Base-by-base conservation (phyloP, 2,113 vertebrate genomes). In the Dasypus novemcinctus region DNA sequence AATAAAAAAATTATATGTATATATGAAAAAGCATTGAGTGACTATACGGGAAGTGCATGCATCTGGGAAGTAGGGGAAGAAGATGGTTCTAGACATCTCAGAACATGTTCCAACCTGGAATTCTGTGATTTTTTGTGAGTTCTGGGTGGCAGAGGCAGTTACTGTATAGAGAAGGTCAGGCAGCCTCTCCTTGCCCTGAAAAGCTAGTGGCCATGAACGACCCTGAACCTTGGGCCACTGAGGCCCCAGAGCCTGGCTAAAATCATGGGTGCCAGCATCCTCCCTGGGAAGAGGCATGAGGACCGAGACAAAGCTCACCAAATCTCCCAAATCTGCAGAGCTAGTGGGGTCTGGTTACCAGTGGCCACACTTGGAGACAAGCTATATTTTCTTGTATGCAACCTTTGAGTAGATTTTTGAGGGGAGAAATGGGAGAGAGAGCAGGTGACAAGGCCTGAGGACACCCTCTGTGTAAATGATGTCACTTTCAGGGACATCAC, bases 11-110 rank as follows among this genome's bases (percentile, higher is more conserved):
- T 21, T 59, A 7, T 20, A 59, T 57, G 17, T 20, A 57, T 59
- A 23, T 21, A 59, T 59, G 7, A 7, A 59, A 59, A 54, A 38
- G 33, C 49, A 9, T 0, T 29, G 43, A 20, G 38, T 33, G 46
- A 78, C 46, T 20, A 0, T 21, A 2, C 13, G 9, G 27, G 33
- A 61, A 54, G 38, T 0, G 3, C 0, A 0, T 31, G 52, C 25
- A 27, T 59, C 38, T 33, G 31, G 38, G 46, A 83, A 59, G 69
- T n/a, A 33, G 25, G 43, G 31, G 63, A 20, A 20, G 5, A 38
- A 38, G 10, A 57, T 1, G 27, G 41, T 2, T 41, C 88, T 33
- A 61, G 69, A 20, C 14, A 41, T 14, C 49, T 54, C 3, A 63
- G 72, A 66, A 68, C 23, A 49, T 18, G 20, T 41, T 18, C 10